These are phyloP conservation scores for Strigamia transsilvanica DNA, from an alignment of 2,888 invertebrate genomes.

Conservation along the genomic window DNA sequence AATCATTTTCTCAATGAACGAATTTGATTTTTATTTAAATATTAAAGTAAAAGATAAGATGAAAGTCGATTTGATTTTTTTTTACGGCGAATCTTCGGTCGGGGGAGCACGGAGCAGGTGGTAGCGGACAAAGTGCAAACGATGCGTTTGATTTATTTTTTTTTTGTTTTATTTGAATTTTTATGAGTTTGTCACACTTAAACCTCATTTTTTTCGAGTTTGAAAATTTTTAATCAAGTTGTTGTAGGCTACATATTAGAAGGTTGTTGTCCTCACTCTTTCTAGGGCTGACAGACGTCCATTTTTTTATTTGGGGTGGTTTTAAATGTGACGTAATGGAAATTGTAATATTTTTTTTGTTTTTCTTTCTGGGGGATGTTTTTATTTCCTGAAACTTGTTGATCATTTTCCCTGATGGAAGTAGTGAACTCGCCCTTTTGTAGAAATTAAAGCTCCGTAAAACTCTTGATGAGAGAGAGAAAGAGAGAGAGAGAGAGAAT, in stretches of 20 bases:
- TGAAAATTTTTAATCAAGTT: neutral
- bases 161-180: neutral
- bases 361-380: neutral
- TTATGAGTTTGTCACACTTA: too few relatives aligned
- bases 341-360: neutral
- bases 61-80: too few relatives aligned
- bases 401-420: constrained; percentile 21
- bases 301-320: neutral
- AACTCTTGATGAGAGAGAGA: neutral
- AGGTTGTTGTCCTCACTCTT: neutral
- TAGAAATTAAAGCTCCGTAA: constrained; percentile 21
- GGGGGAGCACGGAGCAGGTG: neutral
- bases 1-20: neutral
- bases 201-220: neutral
- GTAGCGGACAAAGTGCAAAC: neutral
- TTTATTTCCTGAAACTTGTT: constrained; percentile 27
- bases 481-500: too few relatives aligned
- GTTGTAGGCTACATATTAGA: constrained; percentile 1
- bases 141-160: neutral
- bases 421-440: constrained; percentile 30
- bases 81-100: too few relatives aligned
- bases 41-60: too few relatives aligned
- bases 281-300: neutral
- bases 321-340: neutral
- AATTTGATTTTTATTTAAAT: neutral